Conservation (phyloP, 2,888 invertebrate genomes). For the Torymus tubicola region DNA sequence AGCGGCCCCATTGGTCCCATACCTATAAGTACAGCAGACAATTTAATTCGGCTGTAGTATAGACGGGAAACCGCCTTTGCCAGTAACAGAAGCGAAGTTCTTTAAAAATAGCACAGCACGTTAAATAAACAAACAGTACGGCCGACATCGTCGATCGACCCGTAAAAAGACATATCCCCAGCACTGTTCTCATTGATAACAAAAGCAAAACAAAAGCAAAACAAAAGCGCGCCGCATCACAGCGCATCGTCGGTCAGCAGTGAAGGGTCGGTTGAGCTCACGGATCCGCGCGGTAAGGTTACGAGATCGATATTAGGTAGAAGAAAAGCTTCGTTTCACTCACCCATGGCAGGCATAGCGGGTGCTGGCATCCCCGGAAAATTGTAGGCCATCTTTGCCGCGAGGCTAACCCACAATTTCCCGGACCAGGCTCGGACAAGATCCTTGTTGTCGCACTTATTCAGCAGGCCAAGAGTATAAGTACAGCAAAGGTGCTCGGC, state of each 20-base stretch:
- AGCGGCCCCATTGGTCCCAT: slow-evolving; percentile 74
- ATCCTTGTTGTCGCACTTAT: too few species aligned
- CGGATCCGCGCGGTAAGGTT: not conserved
- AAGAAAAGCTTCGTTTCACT: slow-evolving; percentile 40
- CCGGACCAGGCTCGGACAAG: not conserved
- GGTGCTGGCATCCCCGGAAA: slow-evolving; percentile 73
- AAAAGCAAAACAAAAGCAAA: too few species aligned
- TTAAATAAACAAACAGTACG: not conserved
- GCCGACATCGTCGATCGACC: not conserved
- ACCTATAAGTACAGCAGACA: slow-evolving; percentile 61
- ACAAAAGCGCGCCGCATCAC: too few species aligned
- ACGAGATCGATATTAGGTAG: slow-evolving; percentile 32
- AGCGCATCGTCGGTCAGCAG: too few species aligned
- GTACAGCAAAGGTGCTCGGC: too few species aligned
- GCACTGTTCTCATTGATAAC: not conserved
- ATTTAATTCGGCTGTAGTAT: not conserved
- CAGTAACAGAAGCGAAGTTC: not conserved
- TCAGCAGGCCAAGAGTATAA: too few species aligned
- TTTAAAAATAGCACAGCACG: not conserved
- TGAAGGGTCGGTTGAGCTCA: too few species aligned
- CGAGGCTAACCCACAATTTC: slow-evolving; percentile 26
- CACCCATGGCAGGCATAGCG: slow-evolving; percentile 73
- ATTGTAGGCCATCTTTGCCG: slow-evolving; percentile 72
- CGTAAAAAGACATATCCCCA: not conserved
- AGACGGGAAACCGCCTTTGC: too few species aligned